phyloP scores from a whole-genome alignment of 2,888 invertebrate genomes.

The Pelosia muscerda region DNA sequence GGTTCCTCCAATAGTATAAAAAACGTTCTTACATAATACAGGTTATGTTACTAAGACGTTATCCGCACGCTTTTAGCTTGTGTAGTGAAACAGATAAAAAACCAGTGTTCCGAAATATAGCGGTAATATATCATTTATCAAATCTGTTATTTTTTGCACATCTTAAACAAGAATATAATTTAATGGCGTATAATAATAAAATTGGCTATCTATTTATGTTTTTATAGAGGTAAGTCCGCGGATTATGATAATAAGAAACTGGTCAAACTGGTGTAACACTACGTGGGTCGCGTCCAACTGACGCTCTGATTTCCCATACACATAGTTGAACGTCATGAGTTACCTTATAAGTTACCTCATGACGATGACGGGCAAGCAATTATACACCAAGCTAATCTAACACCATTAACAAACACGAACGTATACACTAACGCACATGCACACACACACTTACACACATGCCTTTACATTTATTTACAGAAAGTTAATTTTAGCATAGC shows the following conservation, averaged over 20 bases:
- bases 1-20: too few relatives aligned
- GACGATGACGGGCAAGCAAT: not conserved
- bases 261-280: not conserved
- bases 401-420: too few relatives aligned
- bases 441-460: too few relatives aligned
- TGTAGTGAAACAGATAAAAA: not conserved
- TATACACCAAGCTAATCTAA: too few relatives aligned
- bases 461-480: too few relatives aligned
- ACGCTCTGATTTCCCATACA: not conserved
- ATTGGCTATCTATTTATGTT: not conserved
- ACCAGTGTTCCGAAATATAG: not conserved
- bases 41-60: not conserved
- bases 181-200: not conserved
- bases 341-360: not conserved
- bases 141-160: not conserved
- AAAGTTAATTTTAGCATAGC: too few relatives aligned
- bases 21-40: not conserved
- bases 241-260: not conserved
- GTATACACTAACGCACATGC: too few relatives aligned
- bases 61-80: not conserved
- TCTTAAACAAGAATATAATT: not conserved
- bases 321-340: not conserved
- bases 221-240: constrained; percentile 1
- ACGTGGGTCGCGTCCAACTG: not conserved
- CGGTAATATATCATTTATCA: not conserved